phyloP scores from a whole-genome alignment of 2,113 vertebrate species.

The Sardina pilchardus region DNA sequence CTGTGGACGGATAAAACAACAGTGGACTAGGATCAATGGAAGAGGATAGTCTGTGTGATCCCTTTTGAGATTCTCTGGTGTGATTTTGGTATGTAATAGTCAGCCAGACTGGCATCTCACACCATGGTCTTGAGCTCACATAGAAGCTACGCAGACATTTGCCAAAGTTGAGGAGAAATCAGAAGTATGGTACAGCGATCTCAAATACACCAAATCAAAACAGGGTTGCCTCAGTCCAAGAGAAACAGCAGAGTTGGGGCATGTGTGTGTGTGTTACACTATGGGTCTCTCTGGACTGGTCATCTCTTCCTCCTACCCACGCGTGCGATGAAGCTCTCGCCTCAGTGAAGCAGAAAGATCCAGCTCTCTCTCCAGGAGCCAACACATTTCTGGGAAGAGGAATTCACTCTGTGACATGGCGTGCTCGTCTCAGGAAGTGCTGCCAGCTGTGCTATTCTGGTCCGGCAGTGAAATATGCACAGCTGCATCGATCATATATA shows the following conservation, averaged over 20 bases:
- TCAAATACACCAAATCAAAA: neutral
- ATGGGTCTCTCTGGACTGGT: neutral
- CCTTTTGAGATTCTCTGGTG: neutral
- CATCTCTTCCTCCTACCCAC: neutral
- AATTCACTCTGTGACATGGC: neutral
- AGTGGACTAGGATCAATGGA: neutral
- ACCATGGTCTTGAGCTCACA: neutral
- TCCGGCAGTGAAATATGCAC: neutral
- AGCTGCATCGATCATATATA: conserved; percentile 3
- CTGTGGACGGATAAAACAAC: neutral
- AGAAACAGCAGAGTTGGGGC: neutral
- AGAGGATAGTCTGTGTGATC: neutral
- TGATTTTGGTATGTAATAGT: neutral
- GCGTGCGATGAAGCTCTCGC: neutral
- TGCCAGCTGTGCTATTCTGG: neutral
- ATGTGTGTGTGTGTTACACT: neutral
- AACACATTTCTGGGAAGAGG: neutral
- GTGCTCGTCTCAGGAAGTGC: neutral
- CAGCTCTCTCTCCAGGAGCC: neutral
- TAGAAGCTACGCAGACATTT: neutral
- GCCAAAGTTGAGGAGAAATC: neutral
- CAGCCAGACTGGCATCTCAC: neutral
- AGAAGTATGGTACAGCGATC: neutral
- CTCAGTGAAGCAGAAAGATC: neutral
- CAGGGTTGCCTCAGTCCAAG: neutral